Conservation (phyloP, 2,888 invertebrate species). For the Calliopum simillimum region DNA sequence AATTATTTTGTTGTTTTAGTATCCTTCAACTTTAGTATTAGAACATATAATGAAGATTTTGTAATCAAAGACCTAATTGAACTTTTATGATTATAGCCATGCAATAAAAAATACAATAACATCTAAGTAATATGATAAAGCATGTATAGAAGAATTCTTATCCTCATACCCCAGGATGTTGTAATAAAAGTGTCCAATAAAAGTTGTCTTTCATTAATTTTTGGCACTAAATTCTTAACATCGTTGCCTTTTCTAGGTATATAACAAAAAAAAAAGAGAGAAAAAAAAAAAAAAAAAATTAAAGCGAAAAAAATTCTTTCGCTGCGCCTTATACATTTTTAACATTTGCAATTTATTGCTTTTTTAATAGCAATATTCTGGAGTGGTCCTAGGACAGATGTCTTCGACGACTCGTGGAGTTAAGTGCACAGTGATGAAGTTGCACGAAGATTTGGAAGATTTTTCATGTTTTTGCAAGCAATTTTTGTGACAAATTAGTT, state of each 20-base stretch:
- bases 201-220: not conserved
- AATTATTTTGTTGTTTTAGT: not conserved
- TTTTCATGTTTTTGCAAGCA: too few species aligned
- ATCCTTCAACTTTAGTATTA: not conserved
- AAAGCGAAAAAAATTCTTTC: not conserved
- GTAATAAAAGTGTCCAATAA: too few species aligned
- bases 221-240: not conserved
- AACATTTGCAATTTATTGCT: constrained; percentile 19
- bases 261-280: not conserved
- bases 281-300: not conserved
- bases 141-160: too few species aligned
- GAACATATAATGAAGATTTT: not conserved
- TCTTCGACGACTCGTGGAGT: not conserved
- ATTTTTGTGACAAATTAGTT: too few species aligned
- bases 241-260: not conserved
- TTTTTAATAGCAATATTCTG: constrained; percentile 15
- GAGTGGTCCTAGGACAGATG: not conserved
- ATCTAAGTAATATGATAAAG: too few species aligned
- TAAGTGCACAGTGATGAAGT: too few species aligned
- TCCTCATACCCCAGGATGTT: too few species aligned
- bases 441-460: too few species aligned
- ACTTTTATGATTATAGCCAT: not conserved
- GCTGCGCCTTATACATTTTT: constrained; percentile 17
- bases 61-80: not conserved
- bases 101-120: not conserved